Evolutionary conservation across 2,113 vertebrate genomes (phyloP).

Genomic region (Engraulis encrasicolus): DNA sequence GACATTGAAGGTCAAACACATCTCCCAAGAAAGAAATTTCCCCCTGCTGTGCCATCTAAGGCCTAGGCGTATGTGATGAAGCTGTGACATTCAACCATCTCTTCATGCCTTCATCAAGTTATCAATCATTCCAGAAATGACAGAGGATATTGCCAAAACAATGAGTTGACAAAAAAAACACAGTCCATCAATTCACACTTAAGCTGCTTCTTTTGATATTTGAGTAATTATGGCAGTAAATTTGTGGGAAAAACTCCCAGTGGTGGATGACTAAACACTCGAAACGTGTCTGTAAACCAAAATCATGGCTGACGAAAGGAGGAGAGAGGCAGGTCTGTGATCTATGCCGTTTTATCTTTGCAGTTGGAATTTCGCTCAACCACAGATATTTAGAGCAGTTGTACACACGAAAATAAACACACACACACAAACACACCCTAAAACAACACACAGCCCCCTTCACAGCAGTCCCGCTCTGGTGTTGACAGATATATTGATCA

Average conservation of each 20-base stretch:
- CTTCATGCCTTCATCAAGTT: no score
- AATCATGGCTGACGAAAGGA: not conserved
- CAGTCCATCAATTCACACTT: no score
- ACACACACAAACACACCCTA: not conserved
- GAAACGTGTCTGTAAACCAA: not conserved
- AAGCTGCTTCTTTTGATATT: no score
- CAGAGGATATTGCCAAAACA: no score
- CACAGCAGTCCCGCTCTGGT: not conserved
- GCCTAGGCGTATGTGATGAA: no score
- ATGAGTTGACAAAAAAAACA: no score
- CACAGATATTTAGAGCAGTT: not conserved
- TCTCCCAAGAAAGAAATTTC: no score
- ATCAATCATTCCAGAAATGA: no score
- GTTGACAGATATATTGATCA: constrained; percentile 18
- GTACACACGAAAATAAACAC: not conserved
- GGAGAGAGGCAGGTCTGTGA: not conserved
- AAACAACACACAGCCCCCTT: not conserved
- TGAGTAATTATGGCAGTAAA: no score
- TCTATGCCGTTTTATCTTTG: not conserved
- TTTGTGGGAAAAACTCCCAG: not conserved
- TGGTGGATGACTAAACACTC: not conserved
- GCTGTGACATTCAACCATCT: no score
- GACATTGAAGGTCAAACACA: no score
- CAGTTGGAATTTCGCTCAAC: not conserved
- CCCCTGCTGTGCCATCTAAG: no score